Evolutionary conservation across 2,888 invertebrate species (phyloP).

Genomic region (Agelastica alni): DNA sequence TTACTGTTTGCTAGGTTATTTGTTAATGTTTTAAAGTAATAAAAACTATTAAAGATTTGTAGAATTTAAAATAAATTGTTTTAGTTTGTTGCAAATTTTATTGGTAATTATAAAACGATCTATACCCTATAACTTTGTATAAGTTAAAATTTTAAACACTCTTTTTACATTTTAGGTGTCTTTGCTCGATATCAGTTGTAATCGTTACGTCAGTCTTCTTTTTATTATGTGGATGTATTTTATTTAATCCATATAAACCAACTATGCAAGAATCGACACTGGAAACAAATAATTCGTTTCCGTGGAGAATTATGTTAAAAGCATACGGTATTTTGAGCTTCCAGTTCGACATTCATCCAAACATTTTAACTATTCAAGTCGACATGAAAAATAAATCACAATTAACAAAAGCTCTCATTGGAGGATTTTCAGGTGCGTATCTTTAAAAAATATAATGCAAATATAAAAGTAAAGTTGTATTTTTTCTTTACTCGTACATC

Average conservation of each 20-base stretch:
- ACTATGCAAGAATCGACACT: slow-evolving; percentile 43
- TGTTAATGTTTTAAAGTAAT: no score
- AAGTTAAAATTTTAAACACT: no score
- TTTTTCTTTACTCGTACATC: no score
- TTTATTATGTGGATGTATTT: slow-evolving; percentile 69
- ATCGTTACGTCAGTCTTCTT: slow-evolving; percentile 68
- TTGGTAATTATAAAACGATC: no score
- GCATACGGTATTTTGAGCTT: slow-evolving; percentile 72
- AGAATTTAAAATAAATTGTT: no score
- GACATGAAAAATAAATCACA: slow-evolving; percentile 83
- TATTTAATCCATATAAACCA: slow-evolving; percentile 49
- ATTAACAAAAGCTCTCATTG: slow-evolving; percentile 72
- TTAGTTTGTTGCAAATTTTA: no score
- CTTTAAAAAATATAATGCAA: no score
- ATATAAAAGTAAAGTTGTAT: no score
- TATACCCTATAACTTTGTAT: no score
- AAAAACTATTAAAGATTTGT: no score
- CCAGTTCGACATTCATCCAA: slow-evolving; percentile 82
- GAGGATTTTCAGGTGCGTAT: slow-evolving; percentile 72
- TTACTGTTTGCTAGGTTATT: no score
- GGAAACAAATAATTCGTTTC: slow-evolving; percentile 12
- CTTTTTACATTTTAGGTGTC: slow-evolving; percentile 64
- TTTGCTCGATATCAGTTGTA: slow-evolving; percentile 68
- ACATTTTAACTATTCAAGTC: slow-evolving; percentile 86
- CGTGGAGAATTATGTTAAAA: slow-evolving; percentile 60